A percentile compares a stretch with the other conserved stretches of the same genome.
phyloP scores from a whole-genome alignment of 1,140 invertebrate species.

The Zaprionus gabonicus region DNA sequence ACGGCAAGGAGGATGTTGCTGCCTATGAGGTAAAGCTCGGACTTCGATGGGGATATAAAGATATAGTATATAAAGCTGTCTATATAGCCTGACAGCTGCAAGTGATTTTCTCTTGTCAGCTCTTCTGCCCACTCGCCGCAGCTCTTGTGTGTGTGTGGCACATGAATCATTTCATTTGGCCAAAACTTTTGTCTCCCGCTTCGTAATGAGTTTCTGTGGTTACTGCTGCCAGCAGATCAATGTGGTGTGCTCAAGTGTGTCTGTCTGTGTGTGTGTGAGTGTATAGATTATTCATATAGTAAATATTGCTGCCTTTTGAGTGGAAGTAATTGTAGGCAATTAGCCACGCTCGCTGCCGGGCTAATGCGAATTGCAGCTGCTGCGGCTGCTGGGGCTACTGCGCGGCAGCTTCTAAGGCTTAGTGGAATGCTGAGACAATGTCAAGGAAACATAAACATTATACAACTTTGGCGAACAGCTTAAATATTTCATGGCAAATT shows the following conservation, averaged over 20 bases:
- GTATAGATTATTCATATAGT: constrained; percentile 40
- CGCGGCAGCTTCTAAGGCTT: constrained; percentile 48
- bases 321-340: constrained; percentile 66
- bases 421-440: constrained; percentile 45
- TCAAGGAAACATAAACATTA: constrained; percentile 29
- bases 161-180: constrained; percentile 57
- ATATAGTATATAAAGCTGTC: constrained; percentile 7
- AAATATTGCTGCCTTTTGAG: constrained; percentile 43
- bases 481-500: constrained; percentile 28
- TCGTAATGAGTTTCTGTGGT: constrained; percentile 78
- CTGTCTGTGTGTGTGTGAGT: not conserved
- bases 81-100: not conserved
- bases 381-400: not conserved
- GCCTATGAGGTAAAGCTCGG: constrained; percentile 81
- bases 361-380: constrained; percentile 23
- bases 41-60: not conserved
- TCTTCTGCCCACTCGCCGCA: constrained; percentile 26
- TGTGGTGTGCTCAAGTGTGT: not conserved
- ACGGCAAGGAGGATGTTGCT: constrained; percentile 82
- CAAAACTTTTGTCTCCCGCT: constrained; percentile 70
- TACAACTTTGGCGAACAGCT: constrained; percentile 6
- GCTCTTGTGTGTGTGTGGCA: constrained; percentile 17
- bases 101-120: constrained; percentile 1
- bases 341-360: constrained; percentile 38
- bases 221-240: constrained; percentile 47